phyloP scores from a whole-genome alignment of 2,797 vertebrate genomes.

The Notolabrus celidotus region DNA sequence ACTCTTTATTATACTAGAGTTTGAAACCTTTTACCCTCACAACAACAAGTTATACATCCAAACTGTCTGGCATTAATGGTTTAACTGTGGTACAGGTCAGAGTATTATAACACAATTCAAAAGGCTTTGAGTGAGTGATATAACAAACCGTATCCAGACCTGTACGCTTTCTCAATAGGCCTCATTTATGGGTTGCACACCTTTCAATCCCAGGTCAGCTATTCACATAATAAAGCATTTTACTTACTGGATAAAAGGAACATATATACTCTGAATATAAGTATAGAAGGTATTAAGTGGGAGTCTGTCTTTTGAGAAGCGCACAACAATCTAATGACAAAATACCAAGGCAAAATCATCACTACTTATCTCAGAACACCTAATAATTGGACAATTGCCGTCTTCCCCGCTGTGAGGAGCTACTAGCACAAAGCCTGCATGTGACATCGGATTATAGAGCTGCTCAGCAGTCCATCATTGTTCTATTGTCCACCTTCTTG shows the following conservation, averaged over 20 bases:
- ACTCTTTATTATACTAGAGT: neutral
- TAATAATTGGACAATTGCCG: too few species aligned
- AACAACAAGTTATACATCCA: neutral
- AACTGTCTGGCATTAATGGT: neutral
- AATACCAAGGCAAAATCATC: too few species aligned
- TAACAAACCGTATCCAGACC: slow-evolving; percentile 7
- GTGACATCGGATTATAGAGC: too few species aligned
- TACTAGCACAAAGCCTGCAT: too few species aligned
- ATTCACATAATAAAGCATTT: neutral
- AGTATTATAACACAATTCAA: neutral
- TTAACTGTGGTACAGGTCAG: neutral
- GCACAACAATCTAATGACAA: too few species aligned
- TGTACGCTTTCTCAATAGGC: neutral
- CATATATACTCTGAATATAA: too few species aligned
- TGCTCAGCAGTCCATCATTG: too few species aligned
- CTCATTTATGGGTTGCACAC: neutral
- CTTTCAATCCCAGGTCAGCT: slow-evolving; percentile 6
- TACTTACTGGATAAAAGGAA: neutral
- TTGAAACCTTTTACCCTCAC: neutral
- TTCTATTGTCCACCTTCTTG: too few species aligned
- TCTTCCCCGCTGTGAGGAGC: too few species aligned
- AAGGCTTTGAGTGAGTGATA: slow-evolving; percentile 8
- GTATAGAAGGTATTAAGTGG: too few species aligned
- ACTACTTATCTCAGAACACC: too few species aligned
- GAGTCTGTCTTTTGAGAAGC: too few species aligned